Conservation (phyloP, 2,888 invertebrate genomes). For the Drosophila atripex region DNA sequence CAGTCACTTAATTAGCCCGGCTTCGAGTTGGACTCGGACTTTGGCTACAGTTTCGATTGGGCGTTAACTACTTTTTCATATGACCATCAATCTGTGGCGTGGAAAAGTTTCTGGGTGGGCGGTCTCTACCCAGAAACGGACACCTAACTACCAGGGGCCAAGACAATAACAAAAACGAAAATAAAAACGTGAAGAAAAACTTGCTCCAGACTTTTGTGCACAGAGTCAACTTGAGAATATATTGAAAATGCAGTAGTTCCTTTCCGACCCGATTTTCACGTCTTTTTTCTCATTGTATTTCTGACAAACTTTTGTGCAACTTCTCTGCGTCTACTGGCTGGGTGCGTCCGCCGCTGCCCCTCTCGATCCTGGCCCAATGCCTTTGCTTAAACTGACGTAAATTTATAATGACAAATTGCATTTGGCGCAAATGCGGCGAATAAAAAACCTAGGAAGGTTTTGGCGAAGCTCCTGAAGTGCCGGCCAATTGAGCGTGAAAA, state of each 20-base stretch:
- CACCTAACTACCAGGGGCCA: conserved; percentile 28
- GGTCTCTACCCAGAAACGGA: conserved; percentile 17
- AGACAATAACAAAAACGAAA: conserved; percentile 30
- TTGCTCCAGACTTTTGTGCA: conserved; percentile 10
- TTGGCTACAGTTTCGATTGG: conserved; percentile 42
- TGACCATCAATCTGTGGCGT: conserved; percentile 69
- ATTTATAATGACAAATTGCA: conserved; percentile 82
- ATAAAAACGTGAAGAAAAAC: conserved; percentile 15
- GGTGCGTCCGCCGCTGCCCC: conserved; percentile 4
- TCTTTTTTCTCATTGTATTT: conserved; percentile 13
- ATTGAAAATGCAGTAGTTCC: conserved; percentile 67
- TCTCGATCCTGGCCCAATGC: conserved; percentile 41
- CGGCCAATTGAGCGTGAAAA: conserved; percentile 75
- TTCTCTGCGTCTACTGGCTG: conserved; percentile 14
- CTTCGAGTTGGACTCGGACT: conserved; percentile 15
- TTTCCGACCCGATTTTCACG: conserved; percentile 19
- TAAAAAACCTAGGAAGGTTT: conserved; percentile 41
- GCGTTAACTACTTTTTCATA: conserved; percentile 75
- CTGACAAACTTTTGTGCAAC: conserved; percentile 37
- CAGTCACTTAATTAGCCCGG: conserved; percentile 69
- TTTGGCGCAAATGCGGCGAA: conserved; percentile 69
- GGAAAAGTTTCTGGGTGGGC: conserved; percentile 42
- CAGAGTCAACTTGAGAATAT: conserved; percentile 62
- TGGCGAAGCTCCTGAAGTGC: conserved; percentile 29
- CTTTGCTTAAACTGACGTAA: conserved; percentile 78